A percentile compares a stretch with the other conserved stretches of the same genome.
Conservation (phyloP, 2,797 vertebrate species). For the Sarcoramphus papa region DNA sequence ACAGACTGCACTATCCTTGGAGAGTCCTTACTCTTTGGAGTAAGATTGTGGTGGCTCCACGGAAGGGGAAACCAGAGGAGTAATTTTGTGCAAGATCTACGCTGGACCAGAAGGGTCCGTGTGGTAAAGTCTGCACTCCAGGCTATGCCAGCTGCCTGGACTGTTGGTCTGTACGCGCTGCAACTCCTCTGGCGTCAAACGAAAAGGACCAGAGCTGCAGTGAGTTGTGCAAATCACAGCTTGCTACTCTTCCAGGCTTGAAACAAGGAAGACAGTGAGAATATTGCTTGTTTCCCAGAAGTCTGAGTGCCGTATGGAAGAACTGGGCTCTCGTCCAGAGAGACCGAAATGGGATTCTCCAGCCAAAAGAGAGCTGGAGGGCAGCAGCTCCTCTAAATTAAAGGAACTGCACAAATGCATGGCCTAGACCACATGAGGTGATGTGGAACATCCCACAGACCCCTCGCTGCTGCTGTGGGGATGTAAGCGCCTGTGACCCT, state of each 20-base stretch:
- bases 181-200: background rate
- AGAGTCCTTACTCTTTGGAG: background rate
- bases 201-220: background rate
- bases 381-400: background rate
- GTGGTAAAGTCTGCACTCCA: background rate
- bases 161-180: accelerated
- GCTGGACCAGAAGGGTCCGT: accelerated
- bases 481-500: background rate
- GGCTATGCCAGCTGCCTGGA: background rate
- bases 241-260: background rate
- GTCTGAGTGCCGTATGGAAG: background rate
- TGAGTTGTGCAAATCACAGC: background rate
- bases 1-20: too few relatives aligned
- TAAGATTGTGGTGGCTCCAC: accelerated
- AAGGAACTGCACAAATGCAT: background rate
- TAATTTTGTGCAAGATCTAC: background rate
- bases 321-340: background rate
- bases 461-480: too few relatives aligned
- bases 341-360: background rate
- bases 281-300: background rate
- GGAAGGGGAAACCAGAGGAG: background rate
- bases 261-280: background rate
- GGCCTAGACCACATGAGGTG: background rate
- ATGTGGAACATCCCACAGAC: background rate
- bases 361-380: background rate